Evolutionary conservation across 1,140 invertebrate species (phyloP).

Genomic region (Archegozetes longisetosus): DNA sequence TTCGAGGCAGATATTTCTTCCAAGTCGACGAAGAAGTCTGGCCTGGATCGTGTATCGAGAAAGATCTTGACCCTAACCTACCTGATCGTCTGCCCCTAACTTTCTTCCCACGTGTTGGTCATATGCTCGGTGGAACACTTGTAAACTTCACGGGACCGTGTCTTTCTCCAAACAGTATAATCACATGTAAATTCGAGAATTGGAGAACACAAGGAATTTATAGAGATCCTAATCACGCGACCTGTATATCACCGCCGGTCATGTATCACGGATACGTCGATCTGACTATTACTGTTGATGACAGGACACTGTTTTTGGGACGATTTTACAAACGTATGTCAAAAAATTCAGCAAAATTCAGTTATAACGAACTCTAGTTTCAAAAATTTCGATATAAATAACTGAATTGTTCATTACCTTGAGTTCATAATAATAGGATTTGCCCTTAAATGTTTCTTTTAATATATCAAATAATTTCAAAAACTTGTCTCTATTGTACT

Average conservation of each 20-base stretch:
- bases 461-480: not conserved
- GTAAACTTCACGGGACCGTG: slow-evolving; percentile 91
- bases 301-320: slow-evolving; percentile 71
- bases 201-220: slow-evolving; percentile 25
- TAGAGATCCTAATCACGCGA: slow-evolving; percentile 47
- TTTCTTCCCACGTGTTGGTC: slow-evolving; percentile 80
- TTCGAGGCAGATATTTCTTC: slow-evolving; percentile 79
- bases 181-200: slow-evolving; percentile 46
- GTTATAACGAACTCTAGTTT: no score
- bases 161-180: slow-evolving; percentile 49
- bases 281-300: slow-evolving; percentile 62
- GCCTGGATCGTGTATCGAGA: slow-evolving; percentile 56
- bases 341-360: no score
- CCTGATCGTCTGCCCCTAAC: slow-evolving; percentile 44
- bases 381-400: no score
- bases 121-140: slow-evolving; percentile 84
- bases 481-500: not conserved
- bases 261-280: slow-evolving; percentile 77
- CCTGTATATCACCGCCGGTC: slow-evolving; percentile 73
- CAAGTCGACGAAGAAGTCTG: slow-evolving; percentile 86
- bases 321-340: slow-evolving; percentile 71
- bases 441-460: not conserved
- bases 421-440: not conserved
- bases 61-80: slow-evolving; percentile 24
- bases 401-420: no score